phyloP scores from a whole-genome alignment of 23 tunicate genomes.

The Botrylloides violaceus region DNA sequence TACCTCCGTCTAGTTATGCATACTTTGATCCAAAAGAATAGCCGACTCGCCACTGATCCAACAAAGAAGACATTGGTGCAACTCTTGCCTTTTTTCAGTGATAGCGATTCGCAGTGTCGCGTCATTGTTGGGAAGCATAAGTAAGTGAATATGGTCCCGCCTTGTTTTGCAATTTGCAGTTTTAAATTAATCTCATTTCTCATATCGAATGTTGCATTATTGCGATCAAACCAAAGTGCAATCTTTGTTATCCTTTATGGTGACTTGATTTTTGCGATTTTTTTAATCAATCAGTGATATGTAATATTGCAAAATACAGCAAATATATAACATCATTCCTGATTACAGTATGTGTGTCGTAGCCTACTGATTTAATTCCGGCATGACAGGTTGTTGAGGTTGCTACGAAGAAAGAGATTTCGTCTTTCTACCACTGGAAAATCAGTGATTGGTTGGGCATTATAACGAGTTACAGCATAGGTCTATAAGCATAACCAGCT shows the following conservation, averaged over 20 bases:
- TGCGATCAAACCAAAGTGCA: background rate
- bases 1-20: slow-evolving; percentile 74
- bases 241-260: background rate
- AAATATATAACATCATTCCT: background rate
- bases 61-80: slow-evolving; percentile 46
- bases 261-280: background rate
- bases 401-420: no score
- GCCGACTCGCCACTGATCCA: slow-evolving; percentile 45
- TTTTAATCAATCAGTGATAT: background rate
- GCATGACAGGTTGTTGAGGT: no score
- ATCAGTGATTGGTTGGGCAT: no score
- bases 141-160: background rate
- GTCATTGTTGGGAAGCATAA: slow-evolving; percentile 30
- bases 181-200: background rate
- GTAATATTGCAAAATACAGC: background rate
- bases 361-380: no score
- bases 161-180: background rate
- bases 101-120: slow-evolving; percentile 15
- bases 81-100: slow-evolving; percentile 74
- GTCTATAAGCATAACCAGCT: no score
- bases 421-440: no score
- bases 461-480: no score
- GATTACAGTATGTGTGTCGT: no score
- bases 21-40: slow-evolving; percentile 61
- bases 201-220: background rate